Base-by-base conservation (phyloP, 1,140 invertebrate genomes). In the Drosophila triauraria region DNA sequence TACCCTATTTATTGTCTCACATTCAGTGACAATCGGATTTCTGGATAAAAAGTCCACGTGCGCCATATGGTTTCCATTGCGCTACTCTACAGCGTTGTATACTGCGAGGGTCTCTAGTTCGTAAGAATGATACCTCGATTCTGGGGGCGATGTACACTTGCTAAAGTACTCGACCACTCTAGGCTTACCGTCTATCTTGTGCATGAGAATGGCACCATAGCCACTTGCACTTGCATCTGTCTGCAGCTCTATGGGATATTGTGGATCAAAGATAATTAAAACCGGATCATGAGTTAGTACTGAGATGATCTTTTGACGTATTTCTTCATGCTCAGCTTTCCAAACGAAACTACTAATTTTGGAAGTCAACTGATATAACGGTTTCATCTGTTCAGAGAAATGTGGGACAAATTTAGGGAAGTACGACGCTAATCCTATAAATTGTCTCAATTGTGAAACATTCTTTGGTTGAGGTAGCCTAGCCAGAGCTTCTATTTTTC, bases 201-300 rank as follows among this genome's bases (percentile, higher is more conserved):
- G n/a, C n/a, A n/a, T n/a, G n/a, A n/a, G n/a, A n/a, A n/a, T n/a
- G n/a, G n/a, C n/a, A n/a, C n/a, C n/a, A n/a, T n/a, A n/a, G n/a
- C n/a, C n/a, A n/a, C n/a, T n/a, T 12, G 25, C 25, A 27, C 25
- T 27, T 27, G 25, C 25, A 27, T 27, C 25, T 27, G 25, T 27
- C 3, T 27, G 25, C 25, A 71, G 40, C 20, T 65, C 35, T 23
- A 59, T 43, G 1, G 51, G 40, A 46, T 48, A 23, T 30, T 69
- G 12, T 32, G 17, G 38, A 47, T 68, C 56, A 23, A 68, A 75
- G 15, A 61, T 75, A 2, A 40, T 57, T 12, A 62, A 58, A 30
- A 75, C 51, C 6, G 43, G 72, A 27, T 57, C 40, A 58, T 38
- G 12, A 42, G 57, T 61, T n/a, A 69, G 38, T 12, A 20, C 13